Base-by-base conservation (phyloP, 2,888 invertebrate species). In the Protophormia terraenovae region DNA sequence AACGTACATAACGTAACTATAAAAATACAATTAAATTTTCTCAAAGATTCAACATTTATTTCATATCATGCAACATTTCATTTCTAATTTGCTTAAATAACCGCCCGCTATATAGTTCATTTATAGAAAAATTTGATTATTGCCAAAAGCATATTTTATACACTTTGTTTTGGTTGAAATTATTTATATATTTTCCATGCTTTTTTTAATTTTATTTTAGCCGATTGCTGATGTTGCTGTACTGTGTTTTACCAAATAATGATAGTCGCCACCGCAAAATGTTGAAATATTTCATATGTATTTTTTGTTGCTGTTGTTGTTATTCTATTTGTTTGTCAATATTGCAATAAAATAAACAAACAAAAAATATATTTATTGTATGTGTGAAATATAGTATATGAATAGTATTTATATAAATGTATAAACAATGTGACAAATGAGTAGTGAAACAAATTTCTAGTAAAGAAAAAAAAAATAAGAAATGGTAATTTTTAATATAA, bases 81-180 rank as follows among this genome's bases (percentile, higher is more conserved):
- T 60, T 73, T 77, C 35, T 77, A 81, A 84, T 77, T 84, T 80
- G 53, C 81, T 80, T 73, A 72, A 84, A 80, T 62, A 77, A 67
- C 72, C 72, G 45, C 66, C 58, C 24, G 58, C 67, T 47, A 60
- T 27, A 77, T 75, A 62, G 62, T 69, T 73, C 62, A 69, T 78
- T 85, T 78, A 64, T 77, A 69, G 67, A 27, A 16, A 81, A 81
- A 81, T 78, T 64, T 78, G 55, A 76, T 81, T 76, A 69, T 62
- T 55, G 69, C 84, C 77, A 45, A 69, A 62, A 76, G 77, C 84
- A 84, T 81, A 84, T 77, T 84, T 84, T 62, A 22, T 47, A 69
- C 45, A 73, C 53, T 81, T 84, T 69, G 47, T 58, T 55, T 55
- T 79, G n/a, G 79, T 55, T 64, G 24, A 35, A 73, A 35, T 32